Evolutionary conservation across 2,888 invertebrate genomes (phyloP).

Genomic region (Aethes cnicana): DNA sequence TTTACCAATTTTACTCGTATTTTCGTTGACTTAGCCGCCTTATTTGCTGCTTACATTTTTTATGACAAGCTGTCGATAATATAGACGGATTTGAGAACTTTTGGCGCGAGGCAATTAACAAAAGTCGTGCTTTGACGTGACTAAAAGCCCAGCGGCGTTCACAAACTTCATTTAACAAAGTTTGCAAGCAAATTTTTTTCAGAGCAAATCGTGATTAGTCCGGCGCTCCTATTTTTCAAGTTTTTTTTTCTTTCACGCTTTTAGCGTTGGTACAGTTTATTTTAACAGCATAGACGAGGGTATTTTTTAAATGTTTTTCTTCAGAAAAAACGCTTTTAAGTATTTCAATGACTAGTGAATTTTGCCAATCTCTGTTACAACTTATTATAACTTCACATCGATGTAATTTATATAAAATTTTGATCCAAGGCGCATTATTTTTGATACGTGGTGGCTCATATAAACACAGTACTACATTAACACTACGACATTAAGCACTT

Average conservation of each 20-base stretch:
- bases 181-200: constrained; percentile 22
- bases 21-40: not conserved
- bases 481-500: too few relatives aligned
- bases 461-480: too few relatives aligned
- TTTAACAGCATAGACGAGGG: constrained; percentile 10
- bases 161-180: constrained; percentile 30
- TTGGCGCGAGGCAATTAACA: constrained; percentile 11
- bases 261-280: constrained; percentile 11
- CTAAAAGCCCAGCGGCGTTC: constrained; percentile 20
- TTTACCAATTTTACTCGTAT: too few relatives aligned
- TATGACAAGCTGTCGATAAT: constrained; percentile 9
- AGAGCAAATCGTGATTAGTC: constrained; percentile 27
- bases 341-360: too few relatives aligned
- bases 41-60: constrained; percentile 12
- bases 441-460: too few relatives aligned
- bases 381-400: too few relatives aligned
- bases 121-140: constrained; percentile 26
- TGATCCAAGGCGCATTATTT: too few relatives aligned
- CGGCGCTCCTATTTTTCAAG: constrained; percentile 3
- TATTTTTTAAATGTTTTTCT: not conserved
- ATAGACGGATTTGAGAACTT: constrained; percentile 21
- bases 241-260: constrained; percentile 22
- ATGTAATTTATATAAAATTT: too few relatives aligned
- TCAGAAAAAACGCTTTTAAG: not conserved
- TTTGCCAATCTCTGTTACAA: too few relatives aligned